These are phyloP conservation scores for Zaprionus lineosus DNA, from an alignment of 2,888 invertebrate species.

Conservation along the genomic window DNA sequence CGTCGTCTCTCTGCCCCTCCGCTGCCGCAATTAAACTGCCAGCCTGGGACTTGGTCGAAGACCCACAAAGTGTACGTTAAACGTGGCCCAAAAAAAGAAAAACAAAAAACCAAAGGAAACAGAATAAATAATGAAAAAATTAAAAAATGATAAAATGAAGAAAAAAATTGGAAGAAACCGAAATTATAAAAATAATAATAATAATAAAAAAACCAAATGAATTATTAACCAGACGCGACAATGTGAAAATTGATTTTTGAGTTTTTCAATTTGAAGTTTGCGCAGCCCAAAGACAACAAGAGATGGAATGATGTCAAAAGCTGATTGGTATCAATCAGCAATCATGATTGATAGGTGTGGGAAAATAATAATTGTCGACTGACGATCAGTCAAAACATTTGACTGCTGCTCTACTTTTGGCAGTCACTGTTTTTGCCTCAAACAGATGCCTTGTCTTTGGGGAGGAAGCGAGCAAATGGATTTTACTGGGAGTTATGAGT, in stretches of 20 bases:
- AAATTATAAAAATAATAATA: neutral
- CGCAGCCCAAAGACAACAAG: slow-evolving; percentile 19
- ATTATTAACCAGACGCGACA: slow-evolving; percentile 68
- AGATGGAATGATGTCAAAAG: slow-evolving; percentile 20
- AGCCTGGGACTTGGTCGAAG: slow-evolving; percentile 68
- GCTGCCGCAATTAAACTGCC: slow-evolving; percentile 73
- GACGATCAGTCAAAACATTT: no score
- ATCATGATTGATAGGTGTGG: slow-evolving; percentile 33
- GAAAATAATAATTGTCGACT: slow-evolving; percentile 9
- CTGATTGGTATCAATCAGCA: slow-evolving; percentile 1
- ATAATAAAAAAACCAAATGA: slow-evolving; percentile 46
- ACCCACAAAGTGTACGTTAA: slow-evolving; percentile 72
- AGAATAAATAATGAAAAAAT: slow-evolving; percentile 6
- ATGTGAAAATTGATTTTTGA: slow-evolving; percentile 62
- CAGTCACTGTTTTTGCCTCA: no score
- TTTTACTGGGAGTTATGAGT: no score
- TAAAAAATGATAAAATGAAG: no score
- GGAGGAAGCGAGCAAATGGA: no score
- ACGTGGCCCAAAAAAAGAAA: slow-evolving; percentile 38
- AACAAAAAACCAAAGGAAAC: slow-evolving; percentile 10
- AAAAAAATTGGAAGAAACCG: no score
- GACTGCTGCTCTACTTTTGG: no score
- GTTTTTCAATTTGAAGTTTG: slow-evolving; percentile 39
- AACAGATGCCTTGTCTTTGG: no score
- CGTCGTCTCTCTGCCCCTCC: slow-evolving; percentile 45